Base-by-base conservation (phyloP, 2,888 invertebrate genomes). In the Imbricaverruca yamaguchii region DNA sequence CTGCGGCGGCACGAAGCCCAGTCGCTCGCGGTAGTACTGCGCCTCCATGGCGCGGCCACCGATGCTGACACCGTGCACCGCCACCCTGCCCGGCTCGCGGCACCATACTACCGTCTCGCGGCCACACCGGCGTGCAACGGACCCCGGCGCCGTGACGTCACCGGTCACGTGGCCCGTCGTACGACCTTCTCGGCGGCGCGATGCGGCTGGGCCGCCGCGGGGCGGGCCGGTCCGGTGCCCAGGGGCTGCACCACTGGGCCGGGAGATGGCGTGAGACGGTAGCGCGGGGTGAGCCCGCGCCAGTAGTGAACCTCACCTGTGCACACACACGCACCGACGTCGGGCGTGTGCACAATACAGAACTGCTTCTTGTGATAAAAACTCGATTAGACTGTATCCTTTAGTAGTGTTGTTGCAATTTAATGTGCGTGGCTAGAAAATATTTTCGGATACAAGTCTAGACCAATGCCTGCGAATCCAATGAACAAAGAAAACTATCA, bases 1-100 rank as follows among this genome's bases (percentile, higher is more conserved):
- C 18, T 11, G 74, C 2, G 74, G 74, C 53, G 82, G 82, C 63
- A 74, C 78, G 81, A 82, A 82, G 18, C 82, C 82, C 53, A 82
- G 77, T 55, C 82, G 74, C 55, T 82, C 82, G 1, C 78, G 69
- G 55, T 80, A 80, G 78, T 82, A 82, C 74, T 74, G 74, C 39
- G 74, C 39, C 25, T 74, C 74, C 74, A 74, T 74, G 3, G 67
- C 67, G 67, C 67, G 8, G 18, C 61, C 18, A 61, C 61, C 13
- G 65, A 23, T 23, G 3, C 65, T 65, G 65, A n/a, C 4, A 65
- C 65, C 12, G 65, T 9, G 61, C 61, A 8, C 18, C 21, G 23
- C 18, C 23, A 65, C 65, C 65, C 61, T 7, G 13, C 1, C 67
- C 67, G 67, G 67, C 67, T 25, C 25, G 13, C 67, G 25, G 25